Evolutionary conservation across 1,140 invertebrate genomes (phyloP), one percentile per base, ranked within the genome.

Genomic region (Colletes latitarsis): DNA sequence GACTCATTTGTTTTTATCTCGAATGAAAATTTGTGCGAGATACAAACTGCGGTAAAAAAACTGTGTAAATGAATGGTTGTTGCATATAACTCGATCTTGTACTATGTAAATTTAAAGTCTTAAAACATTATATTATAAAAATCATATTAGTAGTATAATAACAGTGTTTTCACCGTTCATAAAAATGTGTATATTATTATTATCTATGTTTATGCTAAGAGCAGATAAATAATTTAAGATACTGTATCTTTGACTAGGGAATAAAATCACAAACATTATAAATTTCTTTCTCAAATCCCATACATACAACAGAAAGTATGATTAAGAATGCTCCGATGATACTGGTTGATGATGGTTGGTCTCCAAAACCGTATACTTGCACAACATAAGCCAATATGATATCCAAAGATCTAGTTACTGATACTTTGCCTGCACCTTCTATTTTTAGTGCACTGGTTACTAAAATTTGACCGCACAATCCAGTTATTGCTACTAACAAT

Each of bases 351-450:
- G 92, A 91, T 6, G 94, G 94, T 4, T 94, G 88, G 70, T 94
- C 94, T 14, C 89, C 90, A 75, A 94, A 94, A n/a, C 93, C 90
- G 19, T 92, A 91, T n/a, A 94, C 89, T 83, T 94, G 94, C 39
- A 94, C 88, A n/a, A 94, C 55, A 52, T 94, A 94, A 8, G 94
- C 94, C 30, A 94, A 82, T 52, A 94, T 93, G 68, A 94, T 94
- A 63, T 94, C 94, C 12, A 94, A 85, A 0, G 94, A 94, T 77
- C 94, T 88, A 0, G 94, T 94, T 1, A 94, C 93, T 17, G 94
- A 94, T 3, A 94, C 93, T 74, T 93, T 92, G 12, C 93, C 94
- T n/a, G 94, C 94, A 3, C 94, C 92, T 88, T 94, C 94, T 60
- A 94, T 91, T 77, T 93, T 90, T 39, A 94, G 86, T 6, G 94